Evolutionary conservation across 2,797 vertebrate genomes (phyloP), one percentile per base, ranked within the genome.

Genomic region (Brachymystax lenok): DNA sequence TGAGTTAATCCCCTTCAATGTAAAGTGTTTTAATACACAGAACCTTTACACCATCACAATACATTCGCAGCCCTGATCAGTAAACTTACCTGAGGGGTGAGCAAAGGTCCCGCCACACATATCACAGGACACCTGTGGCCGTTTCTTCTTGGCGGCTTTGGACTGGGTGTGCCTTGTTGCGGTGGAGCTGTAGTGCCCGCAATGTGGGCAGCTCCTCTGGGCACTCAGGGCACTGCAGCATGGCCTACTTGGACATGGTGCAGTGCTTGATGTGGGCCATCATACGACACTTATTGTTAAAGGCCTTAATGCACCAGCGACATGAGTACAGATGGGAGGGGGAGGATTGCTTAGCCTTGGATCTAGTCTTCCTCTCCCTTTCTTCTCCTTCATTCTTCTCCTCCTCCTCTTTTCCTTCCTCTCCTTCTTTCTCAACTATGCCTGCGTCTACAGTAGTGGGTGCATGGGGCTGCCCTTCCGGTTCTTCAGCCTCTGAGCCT

Each of bases 41-140:
- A 35, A 35, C 33, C 35, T 35, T 7, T 35, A 7, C 6, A 7
- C 6, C 35, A 35, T 7, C 35, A 35, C 35, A 35, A 35, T 7
- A 35, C 35, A 35, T 35, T 35, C 35, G 35, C 35, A 35, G 35
- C 35, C 6, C 6, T 35, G 35, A 35, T 35, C 35, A 35, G 35
- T 6, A 6, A 35, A 28, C 83, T 70, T 82, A 96, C 96, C 96
- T 90, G 96, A 98, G 0, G 95, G 94, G 35, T 96, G 96, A 78
- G 95, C 96, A 66, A 97, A 98, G 33, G 93, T 94, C 66, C 96
- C 91, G 1, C 93, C 92, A 0, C 95, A 98, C 80, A 97, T 93
- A 83, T 96, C 94, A 1, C 96, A 97, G 0, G 89, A 82, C 83
- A 95, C 94, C 90, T 94, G 13, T 6, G 64, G 12, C 14, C 64